phyloP scores from a whole-genome alignment of 1,140 invertebrate genomes.

The Polyergus mexicanus region DNA sequence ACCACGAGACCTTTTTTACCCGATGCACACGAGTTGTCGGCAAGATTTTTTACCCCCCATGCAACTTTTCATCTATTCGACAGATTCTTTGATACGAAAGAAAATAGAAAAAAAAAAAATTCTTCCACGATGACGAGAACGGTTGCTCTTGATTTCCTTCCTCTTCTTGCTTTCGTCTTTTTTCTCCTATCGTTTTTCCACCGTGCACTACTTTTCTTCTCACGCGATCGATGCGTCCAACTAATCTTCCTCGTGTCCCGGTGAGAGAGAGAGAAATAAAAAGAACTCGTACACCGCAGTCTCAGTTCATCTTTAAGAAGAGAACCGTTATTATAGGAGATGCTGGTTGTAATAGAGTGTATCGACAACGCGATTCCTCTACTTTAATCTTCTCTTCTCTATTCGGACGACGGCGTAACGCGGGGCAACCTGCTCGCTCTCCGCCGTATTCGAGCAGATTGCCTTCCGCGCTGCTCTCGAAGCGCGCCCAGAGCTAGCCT shows the following conservation, averaged over 20 bases:
- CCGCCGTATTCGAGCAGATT: conserved; percentile 86
- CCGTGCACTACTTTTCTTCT: conserved; percentile 11
- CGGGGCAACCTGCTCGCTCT: conserved; percentile 82
- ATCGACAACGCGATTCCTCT: not conserved
- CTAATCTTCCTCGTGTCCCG: not conserved
- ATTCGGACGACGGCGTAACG: conserved; percentile 17
- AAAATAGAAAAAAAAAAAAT: not conserved
- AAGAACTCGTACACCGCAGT: not conserved
- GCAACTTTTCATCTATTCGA: not conserved
- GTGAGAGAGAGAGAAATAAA: not conserved
- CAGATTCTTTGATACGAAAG: not conserved
- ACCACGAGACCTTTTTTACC: not conserved
- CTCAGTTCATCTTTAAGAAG: not conserved
- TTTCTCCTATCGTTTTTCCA: not conserved
- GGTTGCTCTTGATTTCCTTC: conserved; percentile 9
- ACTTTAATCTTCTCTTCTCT: conserved; percentile 1
- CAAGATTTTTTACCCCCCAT: not conserved
- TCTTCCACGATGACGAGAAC: not conserved
- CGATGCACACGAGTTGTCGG: not conserved
- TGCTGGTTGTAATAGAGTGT: not conserved
- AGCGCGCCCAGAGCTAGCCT: conserved; percentile 85
- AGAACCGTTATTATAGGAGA: not conserved
- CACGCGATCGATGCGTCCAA: conserved; percentile 37
- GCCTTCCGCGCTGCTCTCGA: conserved; percentile 84
- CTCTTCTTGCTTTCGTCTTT: not conserved